Conservation (phyloP, 2,888 invertebrate genomes). For the Priocnemis perturbator region DNA sequence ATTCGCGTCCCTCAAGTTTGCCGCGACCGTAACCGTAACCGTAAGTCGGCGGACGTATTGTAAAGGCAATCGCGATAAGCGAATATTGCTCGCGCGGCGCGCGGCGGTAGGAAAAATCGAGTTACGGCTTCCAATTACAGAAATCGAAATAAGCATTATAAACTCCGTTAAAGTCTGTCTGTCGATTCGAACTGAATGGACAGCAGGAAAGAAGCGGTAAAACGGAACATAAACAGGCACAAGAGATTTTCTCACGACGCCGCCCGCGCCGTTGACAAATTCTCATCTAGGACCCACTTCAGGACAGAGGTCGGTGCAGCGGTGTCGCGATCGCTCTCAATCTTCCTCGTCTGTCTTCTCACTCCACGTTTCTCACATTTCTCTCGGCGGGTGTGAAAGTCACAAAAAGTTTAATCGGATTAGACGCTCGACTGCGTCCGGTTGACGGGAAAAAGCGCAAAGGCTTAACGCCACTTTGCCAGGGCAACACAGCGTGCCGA, state of each 20-base stretch:
- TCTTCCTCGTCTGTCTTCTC: too few species aligned
- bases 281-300: conserved; percentile 15
- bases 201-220: conserved; percentile 17
- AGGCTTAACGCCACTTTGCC: conserved; percentile 34
- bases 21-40: too few species aligned
- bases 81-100: too few species aligned
- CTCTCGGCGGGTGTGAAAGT: conserved; percentile 10
- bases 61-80: too few species aligned
- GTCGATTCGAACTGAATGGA: too few species aligned
- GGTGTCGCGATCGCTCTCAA: background rate
- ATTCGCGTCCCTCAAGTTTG: too few species aligned
- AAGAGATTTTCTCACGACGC: conserved; percentile 35
- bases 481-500: too few species aligned
- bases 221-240: conserved; percentile 37
- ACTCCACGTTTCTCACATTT: conserved; percentile 12
- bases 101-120: too few species aligned
- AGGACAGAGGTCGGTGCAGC: conserved; percentile 3
- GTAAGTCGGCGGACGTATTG: too few species aligned
- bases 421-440: conserved; percentile 37
- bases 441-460: conserved; percentile 37
- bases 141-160: too few species aligned
- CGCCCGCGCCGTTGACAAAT: conserved; percentile 30
- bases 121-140: too few species aligned
- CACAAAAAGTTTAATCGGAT: conserved; percentile 52
- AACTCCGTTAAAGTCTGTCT: too few species aligned